These are phyloP conservation scores for Bicyclus anynana DNA, from an alignment of 1,140 invertebrate genomes.

Conservation along the genomic window DNA sequence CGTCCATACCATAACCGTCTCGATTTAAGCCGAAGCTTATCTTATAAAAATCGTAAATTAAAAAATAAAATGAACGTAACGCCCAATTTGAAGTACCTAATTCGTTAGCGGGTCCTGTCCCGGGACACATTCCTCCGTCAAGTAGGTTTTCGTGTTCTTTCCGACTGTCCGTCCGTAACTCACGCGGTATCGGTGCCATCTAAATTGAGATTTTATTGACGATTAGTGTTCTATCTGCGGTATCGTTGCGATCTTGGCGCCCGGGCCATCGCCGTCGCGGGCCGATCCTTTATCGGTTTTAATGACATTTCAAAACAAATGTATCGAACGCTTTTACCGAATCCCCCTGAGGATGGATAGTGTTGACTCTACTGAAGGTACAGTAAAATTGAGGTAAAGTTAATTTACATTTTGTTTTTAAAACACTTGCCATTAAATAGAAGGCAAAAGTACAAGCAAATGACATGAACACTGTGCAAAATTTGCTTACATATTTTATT, in stretches of 20 bases:
- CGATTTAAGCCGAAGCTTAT: constrained; percentile 18
- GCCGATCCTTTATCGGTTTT: constrained; percentile 21
- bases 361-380: neutral
- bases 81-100: constrained; percentile 61
- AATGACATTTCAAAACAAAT: constrained; percentile 25
- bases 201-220: constrained; percentile 78
- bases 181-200: constrained; percentile 72
- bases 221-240: constrained; percentile 73
- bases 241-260: constrained; percentile 76
- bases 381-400: neutral
- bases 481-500: no score
- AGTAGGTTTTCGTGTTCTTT: constrained; percentile 74
- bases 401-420: neutral
- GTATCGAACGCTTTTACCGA: constrained; percentile 14
- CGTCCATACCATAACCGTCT: constrained; percentile 1
- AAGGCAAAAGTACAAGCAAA: no score
- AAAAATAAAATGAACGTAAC: constrained; percentile 56
- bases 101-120: constrained; percentile 71
- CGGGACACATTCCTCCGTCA: constrained; percentile 62
- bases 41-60: constrained; percentile 26
- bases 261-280: constrained; percentile 35
- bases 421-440: no score
- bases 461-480: no score
- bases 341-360: neutral
- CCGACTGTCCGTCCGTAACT: constrained; percentile 69